Evolutionary conservation across 2,888 invertebrate genomes (phyloP), one percentile per base, ranked within the genome.

Genomic region (Parascotia fuliginaria): DNA sequence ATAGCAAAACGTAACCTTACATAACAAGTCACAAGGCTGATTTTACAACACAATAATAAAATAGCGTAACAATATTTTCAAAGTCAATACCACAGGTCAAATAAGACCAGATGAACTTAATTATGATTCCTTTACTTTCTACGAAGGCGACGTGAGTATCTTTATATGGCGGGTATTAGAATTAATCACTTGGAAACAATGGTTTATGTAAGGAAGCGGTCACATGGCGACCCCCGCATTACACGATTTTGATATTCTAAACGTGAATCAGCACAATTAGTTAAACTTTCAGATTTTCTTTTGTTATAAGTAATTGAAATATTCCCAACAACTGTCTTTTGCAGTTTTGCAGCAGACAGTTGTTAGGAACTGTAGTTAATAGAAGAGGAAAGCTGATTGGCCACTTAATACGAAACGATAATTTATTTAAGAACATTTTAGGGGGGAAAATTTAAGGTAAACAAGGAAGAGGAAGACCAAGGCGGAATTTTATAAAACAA

Each of bases 131-230:
- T 47, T 42, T 44, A 56, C 62, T 65, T 67, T 68, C 65, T 58
- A 65, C 59, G n/a, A n/a, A n/a, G n/a, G n/a, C n/a, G 56, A 65
- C 73, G 75, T 78, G 64, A 65, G 73, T 69, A 70, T 59, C 78
- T 77, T 62, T 72, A 78, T 70, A 77, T 53, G 75, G 75, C 53
- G 44, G 43, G 56, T 61, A 56, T 65, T 53, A 64, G 60, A 71
- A 67, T 75, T 75, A 79, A 75, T 77, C 73, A 69, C 56, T 38
- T 47, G 61, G 60, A 69, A 63, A 79, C 80, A 80, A 77, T 75
- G 60, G 75, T 67, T 79, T 74, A 79, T 69, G 76, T 77, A 75
- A 77, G 62, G 55, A 37, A 28, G 54, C 65, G 70, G 68, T 72
- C 70, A 63, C 46, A 48, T 48, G 43, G 55, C 65, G 75, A 77